phyloP scores from a whole-genome alignment of 1,140 invertebrate species.

The Condylostylus longicornis region DNA sequence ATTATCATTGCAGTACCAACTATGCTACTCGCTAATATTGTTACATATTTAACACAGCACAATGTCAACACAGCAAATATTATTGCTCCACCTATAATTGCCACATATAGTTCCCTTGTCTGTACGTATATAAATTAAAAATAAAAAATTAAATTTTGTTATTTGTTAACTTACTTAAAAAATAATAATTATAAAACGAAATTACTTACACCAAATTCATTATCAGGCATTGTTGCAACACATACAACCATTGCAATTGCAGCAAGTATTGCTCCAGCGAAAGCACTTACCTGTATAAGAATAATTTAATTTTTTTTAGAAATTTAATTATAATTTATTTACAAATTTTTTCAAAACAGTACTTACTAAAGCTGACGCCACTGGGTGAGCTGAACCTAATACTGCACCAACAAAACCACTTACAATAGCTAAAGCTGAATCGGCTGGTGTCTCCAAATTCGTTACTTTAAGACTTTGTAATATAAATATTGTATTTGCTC shows the following conservation, averaged over 20 bases:
- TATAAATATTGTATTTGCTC: slow-evolving; percentile 38
- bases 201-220: slow-evolving; percentile 29
- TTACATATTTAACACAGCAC: slow-evolving; percentile 30
- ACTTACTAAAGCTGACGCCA: slow-evolving; percentile 26
- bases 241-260: slow-evolving; percentile 29
- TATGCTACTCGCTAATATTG: slow-evolving; percentile 28
- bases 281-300: too few species aligned
- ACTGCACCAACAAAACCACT: slow-evolving; percentile 26
- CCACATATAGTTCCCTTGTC: slow-evolving; percentile 28
- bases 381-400: slow-evolving; percentile 27
- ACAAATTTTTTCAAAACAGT: too few species aligned
- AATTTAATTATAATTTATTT: too few species aligned
- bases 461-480: slow-evolving; percentile 27
- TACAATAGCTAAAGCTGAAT: slow-evolving; percentile 28
- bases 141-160: not conserved
- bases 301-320: too few species aligned
- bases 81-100: slow-evolving; percentile 27
- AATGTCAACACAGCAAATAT: slow-evolving; percentile 28
- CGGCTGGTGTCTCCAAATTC: slow-evolving; percentile 25
- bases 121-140: slow-evolving; percentile 3
- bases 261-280: slow-evolving; percentile 25
- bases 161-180: not conserved
- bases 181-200: not conserved
- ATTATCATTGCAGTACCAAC: slow-evolving; percentile 31
- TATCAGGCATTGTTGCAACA: slow-evolving; percentile 30